Evolutionary conservation across 2,888 invertebrate species (phyloP), one percentile per base, ranked within the genome.

Genomic region (Dicyrtomina minuta): DNA sequence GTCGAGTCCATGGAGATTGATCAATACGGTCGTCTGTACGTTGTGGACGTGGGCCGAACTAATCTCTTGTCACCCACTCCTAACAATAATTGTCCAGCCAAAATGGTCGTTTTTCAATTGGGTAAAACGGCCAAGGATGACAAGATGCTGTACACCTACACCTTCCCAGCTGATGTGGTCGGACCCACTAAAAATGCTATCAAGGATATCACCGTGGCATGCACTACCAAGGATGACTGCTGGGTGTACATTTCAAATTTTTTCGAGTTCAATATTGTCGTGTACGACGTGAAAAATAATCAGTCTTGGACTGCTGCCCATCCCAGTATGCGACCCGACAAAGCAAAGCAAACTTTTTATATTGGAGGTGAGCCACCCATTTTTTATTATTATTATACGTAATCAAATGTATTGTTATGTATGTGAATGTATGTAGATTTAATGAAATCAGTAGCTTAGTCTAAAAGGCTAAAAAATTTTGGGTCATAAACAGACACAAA

Each of bases 1-100:
- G 89, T 90, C 33, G 89, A 90, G 81, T 59, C 67, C 76, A 83
- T 90, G 73, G 90, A 90, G 80, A 87, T 90, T 49, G 90, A 90
- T 81, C 84, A 85, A 1, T 84, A 85, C 71, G 90, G 90, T 8
- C 17, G 49, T 5, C 24, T 90, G 84, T 89, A 88, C 85, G 85
- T 87, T 49, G 84, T 89, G 60, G 89, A 89, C 75, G 87, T 87
- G 61, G 90, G 90, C 0, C 84, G 88, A 70, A 84, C 87, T 1
- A 85, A 85, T 6, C 88, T 88, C 1, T 82, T 89, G 72, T 51
- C 43, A 1, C 15, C 6, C 5, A 3, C 24, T 1, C 66, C 72
- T 1, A 66, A 51, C 26, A 68, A 68, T 43, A 5, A 56, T 12
- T 74, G 74, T 55, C 68, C 73, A 5, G 62, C 73, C 0, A 74